phyloP scores from a whole-genome alignment of 2,113 vertebrate species.

The Caracal caracal region DNA sequence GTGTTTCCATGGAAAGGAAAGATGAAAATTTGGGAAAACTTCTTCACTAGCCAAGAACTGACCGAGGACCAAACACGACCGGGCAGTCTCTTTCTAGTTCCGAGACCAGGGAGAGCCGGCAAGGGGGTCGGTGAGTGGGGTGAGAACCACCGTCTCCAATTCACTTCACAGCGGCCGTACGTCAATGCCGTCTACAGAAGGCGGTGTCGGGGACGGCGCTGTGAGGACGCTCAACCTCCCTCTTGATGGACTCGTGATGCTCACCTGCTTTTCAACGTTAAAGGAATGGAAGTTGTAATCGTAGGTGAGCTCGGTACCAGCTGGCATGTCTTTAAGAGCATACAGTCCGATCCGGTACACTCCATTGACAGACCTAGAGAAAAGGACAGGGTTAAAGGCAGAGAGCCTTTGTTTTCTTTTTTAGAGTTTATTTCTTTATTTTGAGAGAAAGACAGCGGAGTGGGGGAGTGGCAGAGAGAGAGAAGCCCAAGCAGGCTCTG shows the following conservation, averaged over 20 bases:
- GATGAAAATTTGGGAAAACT: background rate
- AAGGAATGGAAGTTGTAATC: slow-evolving; percentile 99
- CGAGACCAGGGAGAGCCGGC: background rate
- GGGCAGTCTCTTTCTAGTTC: background rate
- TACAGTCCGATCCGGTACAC: slow-evolving; percentile 98
- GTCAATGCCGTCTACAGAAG: background rate
- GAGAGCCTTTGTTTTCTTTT: background rate
- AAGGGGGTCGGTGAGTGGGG: background rate
- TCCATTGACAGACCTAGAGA: slow-evolving; percentile 95
- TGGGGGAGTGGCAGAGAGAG: background rate
- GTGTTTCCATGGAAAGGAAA: background rate
- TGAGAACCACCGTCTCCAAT: background rate
- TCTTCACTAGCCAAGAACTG: background rate
- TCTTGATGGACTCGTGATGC: background rate
- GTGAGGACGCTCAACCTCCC: background rate
- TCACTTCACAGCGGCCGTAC: background rate
- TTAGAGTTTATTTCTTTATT: background rate
- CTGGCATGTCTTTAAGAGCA: slow-evolving; percentile 95
- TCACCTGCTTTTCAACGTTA: slow-evolving; percentile 98
- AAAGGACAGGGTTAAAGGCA: slow-evolving; percentile 30
- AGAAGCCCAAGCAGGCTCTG: background rate
- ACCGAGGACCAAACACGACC: background rate
- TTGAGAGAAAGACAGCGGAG: background rate
- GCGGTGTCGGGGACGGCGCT: background rate
- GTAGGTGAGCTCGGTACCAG: slow-evolving; percentile 96